phyloP scores from a whole-genome alignment of 2,113 vertebrate species.

The Sciurus niger region DNA sequence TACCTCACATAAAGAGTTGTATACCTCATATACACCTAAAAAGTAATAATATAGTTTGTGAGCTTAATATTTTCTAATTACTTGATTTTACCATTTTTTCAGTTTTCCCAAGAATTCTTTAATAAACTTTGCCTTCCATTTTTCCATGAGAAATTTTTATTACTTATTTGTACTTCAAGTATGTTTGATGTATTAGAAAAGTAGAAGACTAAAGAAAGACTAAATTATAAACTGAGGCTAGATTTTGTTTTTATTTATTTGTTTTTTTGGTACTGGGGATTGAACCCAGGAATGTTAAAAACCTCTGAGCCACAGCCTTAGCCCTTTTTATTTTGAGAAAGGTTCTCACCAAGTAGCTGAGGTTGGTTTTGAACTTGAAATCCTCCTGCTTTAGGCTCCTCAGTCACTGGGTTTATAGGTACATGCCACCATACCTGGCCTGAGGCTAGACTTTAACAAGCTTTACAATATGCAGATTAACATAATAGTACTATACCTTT shows the following conservation, averaged over 20 bases:
- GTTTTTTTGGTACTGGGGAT: too few relatives aligned
- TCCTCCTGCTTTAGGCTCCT: too few relatives aligned
- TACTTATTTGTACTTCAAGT: conserved; percentile 43
- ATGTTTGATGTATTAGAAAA: conserved; percentile 17
- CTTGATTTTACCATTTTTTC: conserved; percentile 30
- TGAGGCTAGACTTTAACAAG: conserved; percentile 3
- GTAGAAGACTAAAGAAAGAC: background rate
- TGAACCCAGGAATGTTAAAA: too few relatives aligned
- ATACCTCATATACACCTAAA: background rate
- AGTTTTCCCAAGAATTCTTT: background rate
- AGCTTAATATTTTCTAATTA: conserved; percentile 1
- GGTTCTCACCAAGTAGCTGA: too few relatives aligned
- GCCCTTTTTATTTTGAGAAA: too few relatives aligned
- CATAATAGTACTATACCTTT: conserved; percentile 89
- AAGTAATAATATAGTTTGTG: background rate
- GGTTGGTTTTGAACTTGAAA: too few relatives aligned
- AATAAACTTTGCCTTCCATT: conserved; percentile 23
- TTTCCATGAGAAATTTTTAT: background rate
- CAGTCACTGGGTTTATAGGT: too few relatives aligned
- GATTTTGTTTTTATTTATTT: background rate
- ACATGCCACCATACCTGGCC: too few relatives aligned
- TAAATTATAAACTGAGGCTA: conserved; percentile 13
- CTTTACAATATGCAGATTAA: background rate
- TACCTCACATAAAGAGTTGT: background rate
- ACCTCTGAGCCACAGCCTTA: too few relatives aligned